Evolutionary conservation across 2,797 vertebrate species (phyloP).

Genomic region (Pelodytes ibericus): DNA sequence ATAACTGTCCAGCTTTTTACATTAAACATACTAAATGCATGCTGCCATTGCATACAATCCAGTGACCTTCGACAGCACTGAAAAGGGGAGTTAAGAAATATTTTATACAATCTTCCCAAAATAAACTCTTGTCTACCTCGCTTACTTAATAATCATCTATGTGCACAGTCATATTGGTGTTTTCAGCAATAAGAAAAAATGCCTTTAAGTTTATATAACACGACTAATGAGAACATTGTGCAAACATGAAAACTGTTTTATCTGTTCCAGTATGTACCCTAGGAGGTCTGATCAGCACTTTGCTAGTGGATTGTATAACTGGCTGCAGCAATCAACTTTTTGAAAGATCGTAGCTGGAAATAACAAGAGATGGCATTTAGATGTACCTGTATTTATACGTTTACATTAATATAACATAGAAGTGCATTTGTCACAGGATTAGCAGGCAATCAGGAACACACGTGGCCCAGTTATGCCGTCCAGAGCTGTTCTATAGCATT

Average conservation of each 20-base stretch:
- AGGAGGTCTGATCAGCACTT: slow-evolving; percentile 15
- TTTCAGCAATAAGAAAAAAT: slow-evolving; percentile 3
- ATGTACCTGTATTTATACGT: slow-evolving; percentile 12
- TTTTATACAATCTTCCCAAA: background rate
- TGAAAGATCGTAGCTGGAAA: slow-evolving; percentile 15
- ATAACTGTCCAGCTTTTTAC: too few species aligned
- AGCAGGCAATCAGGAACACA: background rate
- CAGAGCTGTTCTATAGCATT: background rate
- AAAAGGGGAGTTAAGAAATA: background rate
- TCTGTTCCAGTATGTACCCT: background rate
- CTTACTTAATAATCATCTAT: background rate
- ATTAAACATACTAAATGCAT: too few species aligned
- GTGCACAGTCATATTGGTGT: background rate
- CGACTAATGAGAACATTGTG: slow-evolving; percentile 15
- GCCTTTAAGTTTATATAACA: slow-evolving; percentile 17
- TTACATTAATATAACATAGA: background rate
- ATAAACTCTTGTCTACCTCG: background rate
- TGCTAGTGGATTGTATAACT: slow-evolving; percentile 8
- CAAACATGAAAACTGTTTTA: slow-evolving; percentile 34
- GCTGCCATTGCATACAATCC: too few species aligned
- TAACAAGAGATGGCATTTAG: slow-evolving; percentile 28
- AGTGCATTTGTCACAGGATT: background rate
- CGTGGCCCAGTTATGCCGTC: background rate
- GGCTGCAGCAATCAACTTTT: slow-evolving; percentile 9
- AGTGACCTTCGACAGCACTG: too few species aligned